These are phyloP conservation scores for Stomorhina lunata DNA, from an alignment of 2,888 invertebrate species.

Conservation along the genomic window DNA sequence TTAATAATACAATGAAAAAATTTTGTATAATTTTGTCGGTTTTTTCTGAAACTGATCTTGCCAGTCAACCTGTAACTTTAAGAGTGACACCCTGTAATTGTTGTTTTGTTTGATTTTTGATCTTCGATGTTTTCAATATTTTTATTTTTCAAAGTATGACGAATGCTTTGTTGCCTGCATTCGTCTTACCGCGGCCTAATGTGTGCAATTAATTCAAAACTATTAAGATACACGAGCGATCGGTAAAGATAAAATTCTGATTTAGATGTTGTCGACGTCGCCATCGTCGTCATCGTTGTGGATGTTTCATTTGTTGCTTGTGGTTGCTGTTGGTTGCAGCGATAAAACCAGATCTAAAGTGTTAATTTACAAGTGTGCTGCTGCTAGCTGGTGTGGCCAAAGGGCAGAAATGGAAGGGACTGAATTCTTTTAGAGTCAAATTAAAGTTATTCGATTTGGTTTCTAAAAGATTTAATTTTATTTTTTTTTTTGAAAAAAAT, in stretches of 20 bases:
- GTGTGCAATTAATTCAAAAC: constrained; percentile 58
- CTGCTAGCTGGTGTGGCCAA: background rate
- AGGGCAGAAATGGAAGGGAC: background rate
- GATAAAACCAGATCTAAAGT: constrained; percentile 52
- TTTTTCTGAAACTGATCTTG: background rate
- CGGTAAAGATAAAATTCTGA: constrained; percentile 40
- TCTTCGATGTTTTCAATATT: background rate
- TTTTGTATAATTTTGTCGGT: background rate
- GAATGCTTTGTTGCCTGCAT: background rate
- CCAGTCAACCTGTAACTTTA: constrained; percentile 2
- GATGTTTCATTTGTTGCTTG: constrained; percentile 10
- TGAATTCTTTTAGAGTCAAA: background rate
- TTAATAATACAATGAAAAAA: constrained; percentile 40
- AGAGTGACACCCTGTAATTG: constrained; percentile 7
- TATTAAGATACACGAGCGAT: constrained; percentile 49
- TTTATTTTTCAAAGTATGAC: constrained; percentile 10
- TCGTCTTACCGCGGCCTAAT: constrained; percentile 34
- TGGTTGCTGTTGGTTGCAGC: constrained; percentile 35
- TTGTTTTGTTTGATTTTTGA: background rate
- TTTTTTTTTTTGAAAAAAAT: too few species aligned
- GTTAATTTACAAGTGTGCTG: constrained; percentile 56
- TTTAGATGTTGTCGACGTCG: background rate
- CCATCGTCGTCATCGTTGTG: background rate
- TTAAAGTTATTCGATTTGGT: background rate
- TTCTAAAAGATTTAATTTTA: too few species aligned